These are phyloP conservation scores for Eudyptes chrysolophus DNA, from an alignment of 2,113 vertebrate species.

Conservation along the genomic window DNA sequence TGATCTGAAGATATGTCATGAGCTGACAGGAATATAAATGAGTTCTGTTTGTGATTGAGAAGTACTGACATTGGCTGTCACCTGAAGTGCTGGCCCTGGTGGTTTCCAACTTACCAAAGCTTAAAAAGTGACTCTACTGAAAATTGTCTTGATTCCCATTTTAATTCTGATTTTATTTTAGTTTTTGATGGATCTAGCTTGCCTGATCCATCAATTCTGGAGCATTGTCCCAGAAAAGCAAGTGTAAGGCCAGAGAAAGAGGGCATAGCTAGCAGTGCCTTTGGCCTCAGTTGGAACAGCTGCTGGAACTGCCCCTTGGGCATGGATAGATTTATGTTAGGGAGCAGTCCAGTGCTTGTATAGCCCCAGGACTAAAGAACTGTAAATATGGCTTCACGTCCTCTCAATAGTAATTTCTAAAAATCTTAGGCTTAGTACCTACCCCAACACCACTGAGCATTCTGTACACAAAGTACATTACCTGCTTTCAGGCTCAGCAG, in stretches of 20 bases:
- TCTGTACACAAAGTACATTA: not conserved
- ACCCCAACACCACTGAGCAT: not conserved
- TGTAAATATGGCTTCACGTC: not conserved
- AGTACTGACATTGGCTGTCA: not conserved
- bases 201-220: not conserved
- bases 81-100: not conserved
- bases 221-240: not conserved
- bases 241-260: not conserved
- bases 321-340: not conserved
- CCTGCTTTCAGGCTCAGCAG: not conserved
- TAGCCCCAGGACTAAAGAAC: not conserved
- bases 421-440: not conserved
- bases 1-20: not conserved
- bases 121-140: not conserved
- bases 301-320: not conserved
- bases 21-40: not conserved
- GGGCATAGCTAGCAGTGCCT: not conserved
- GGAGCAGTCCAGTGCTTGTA: not conserved
- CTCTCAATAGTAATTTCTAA: not conserved
- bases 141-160: not conserved
- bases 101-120: not conserved
- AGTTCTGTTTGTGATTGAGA: not conserved
- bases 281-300: not conserved
- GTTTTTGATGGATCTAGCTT: not conserved
- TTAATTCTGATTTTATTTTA: not conserved